These are phyloP conservation scores for Pelmatolapia mariae DNA, from an alignment of 2,113 vertebrate genomes.

Conservation along the genomic window DNA sequence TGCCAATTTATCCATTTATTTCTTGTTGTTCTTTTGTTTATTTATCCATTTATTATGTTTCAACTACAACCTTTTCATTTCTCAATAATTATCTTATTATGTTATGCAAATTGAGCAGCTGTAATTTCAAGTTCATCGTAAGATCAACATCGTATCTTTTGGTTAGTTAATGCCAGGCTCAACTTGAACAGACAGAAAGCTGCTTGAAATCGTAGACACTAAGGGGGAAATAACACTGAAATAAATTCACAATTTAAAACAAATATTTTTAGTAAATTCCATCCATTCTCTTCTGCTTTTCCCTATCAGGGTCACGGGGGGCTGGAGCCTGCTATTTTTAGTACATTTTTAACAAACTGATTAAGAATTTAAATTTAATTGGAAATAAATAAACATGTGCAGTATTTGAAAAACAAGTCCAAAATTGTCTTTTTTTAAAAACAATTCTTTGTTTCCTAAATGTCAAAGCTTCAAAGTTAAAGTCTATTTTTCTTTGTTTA, in stretches of 20 bases:
- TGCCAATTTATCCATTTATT: background rate
- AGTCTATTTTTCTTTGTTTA: background rate
- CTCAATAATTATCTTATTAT: background rate
- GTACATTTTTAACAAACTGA: background rate
- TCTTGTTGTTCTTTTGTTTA: background rate
- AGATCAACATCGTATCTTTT: background rate
- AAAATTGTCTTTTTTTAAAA: background rate
- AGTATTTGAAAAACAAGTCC: background rate
- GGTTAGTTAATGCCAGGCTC: background rate
- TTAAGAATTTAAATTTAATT: background rate
- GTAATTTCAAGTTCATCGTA: background rate
- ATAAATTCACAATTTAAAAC: background rate
- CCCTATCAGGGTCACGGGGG: accelerated
- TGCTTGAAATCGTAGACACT: background rate
- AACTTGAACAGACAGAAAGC: background rate
- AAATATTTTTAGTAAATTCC: background rate
- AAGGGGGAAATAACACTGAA: background rate
- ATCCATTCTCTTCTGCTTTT: background rate
- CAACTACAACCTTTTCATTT: background rate
- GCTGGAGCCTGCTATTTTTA: background rate
- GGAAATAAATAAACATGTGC: background rate
- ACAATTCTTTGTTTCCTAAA: background rate
- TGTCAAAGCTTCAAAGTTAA: accelerated
- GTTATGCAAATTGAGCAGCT: background rate
- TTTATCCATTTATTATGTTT: background rate